Base-by-base conservation (phyloP, 2,113 vertebrate genomes). In the Chlamydotis undulata region DNA sequence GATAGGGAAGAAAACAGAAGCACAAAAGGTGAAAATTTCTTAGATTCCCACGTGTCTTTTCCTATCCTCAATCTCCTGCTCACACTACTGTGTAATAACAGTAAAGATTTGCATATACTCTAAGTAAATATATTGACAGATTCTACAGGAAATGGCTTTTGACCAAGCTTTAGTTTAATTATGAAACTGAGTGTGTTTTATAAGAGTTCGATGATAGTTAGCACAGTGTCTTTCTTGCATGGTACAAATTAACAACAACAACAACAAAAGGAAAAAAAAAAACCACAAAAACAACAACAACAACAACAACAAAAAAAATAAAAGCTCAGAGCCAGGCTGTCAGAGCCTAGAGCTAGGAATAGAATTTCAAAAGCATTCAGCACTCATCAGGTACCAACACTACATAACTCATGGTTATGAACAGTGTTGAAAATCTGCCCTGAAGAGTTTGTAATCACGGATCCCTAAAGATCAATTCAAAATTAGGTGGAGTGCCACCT, bases 121-220 rank as follows among this genome's bases (percentile, higher is more conserved):
- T 55, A 67, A 53, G 24, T 9, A 86, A 95, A 67, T 6, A 43
- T 7, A 33, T 8, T 25, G 31, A 39, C 14, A 83, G 25, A 29
- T 43, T 76, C 49, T 37, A 67, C n/a, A 79, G 28, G 3, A 84
- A 78, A 70, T n/a, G 0, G 9, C 19, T 59, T 87, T 89, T 91
- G 24, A 43, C 3, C 6, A 77, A 75, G 4, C 8, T 67, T 87
- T 74, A 29, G 10, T 77, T 16, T 74, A 24, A 63, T 18, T 19
- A 60, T 55, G 23, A 86, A 93, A 93, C 9, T 31, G 3, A 55
- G 5, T 41, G 9, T 49, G 7, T 57, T 90, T 79, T 87, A 53
- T 14, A 65, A 39, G 43, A 43, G 13, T 63, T 37, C 0, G 0
- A 1, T 61, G 52, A 57, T 26, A 60, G 24, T 28, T 65, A 65